Evolutionary conservation across 2,113 vertebrate species (phyloP), one percentile per base, ranked within the genome.

Genomic region (Catagonus wagneri): DNA sequence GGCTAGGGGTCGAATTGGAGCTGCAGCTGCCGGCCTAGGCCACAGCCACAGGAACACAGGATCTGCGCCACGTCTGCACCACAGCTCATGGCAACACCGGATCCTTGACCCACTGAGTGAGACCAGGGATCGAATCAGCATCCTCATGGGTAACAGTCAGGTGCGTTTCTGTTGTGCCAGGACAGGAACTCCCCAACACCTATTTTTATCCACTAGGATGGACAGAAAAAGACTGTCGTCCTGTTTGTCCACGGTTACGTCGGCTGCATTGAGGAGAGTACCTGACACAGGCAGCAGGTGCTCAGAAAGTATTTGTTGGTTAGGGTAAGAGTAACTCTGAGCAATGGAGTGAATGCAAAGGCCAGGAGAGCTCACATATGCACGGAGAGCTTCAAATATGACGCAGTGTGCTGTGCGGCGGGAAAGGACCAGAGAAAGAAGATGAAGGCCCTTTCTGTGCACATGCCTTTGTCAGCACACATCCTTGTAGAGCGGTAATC

Each of bases 381-480:
- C 15, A 1, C 1, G 5, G 36, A 58, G 27, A 90, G 50, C 16
- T n/a, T 32, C 23, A 36, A 29, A 65, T 23, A 83, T 15, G 19
- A 1, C 2, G 27, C 27, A 27, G 63, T 8, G 7, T 22, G 58
- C 50, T 10, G 2, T 0, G 0, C 0, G 19, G 15, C 0, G 14
- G 2, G 12, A 8, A 74, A 58, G 36, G 78, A 23, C 34, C 1
- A 5, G 60, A 94, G 54, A 39, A 8, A 4, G 6, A 52, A 34
- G 44, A 72, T 4, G 3, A 54, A 50, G 29, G 52, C 11, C 36
- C 25, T 23, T 44, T 12, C 34, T 9, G 11, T 6, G 15, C 34
- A 36, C 13, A 68, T 32, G 3, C 1, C 0, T 8, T 8, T 4
- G 39, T 7, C 7, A 63, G 17, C 8, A 54, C 1, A 0, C 25